Evolutionary conservation across 2,797 vertebrate species (phyloP).

Genomic region (Loriculus beryllinus): DNA sequence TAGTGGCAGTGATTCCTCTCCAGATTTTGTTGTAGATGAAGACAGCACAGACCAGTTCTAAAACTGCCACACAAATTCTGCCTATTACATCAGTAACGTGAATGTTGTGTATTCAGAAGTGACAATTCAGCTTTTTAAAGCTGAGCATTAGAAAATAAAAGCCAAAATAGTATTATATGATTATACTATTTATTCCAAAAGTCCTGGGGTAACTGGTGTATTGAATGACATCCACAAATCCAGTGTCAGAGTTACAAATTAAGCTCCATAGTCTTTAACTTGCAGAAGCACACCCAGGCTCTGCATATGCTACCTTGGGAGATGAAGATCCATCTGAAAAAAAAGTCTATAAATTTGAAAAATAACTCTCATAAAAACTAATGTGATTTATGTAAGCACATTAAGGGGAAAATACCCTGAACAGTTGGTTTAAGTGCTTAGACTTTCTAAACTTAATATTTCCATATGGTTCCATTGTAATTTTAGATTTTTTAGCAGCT

Average conservation of each 20-base stretch:
- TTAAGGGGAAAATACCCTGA: constrained; percentile 57
- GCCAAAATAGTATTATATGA: neutral
- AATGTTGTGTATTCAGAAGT: neutral
- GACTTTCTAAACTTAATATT: constrained; percentile 50
- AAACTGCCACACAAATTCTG: neutral
- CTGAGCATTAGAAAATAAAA: neutral
- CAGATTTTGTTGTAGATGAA: neutral
- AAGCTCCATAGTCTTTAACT: neutral
- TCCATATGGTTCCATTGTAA: constrained; percentile 52
- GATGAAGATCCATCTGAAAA: constrained; percentile 36
- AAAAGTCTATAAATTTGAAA: constrained; percentile 59
- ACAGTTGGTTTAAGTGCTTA: constrained; percentile 57
- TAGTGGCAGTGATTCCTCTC: neutral
- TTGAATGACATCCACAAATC: neutral
- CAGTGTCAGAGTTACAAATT: neutral
- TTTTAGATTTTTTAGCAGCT: constrained; percentile 44
- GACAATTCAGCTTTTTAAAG: neutral
- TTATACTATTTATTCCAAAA: neutral
- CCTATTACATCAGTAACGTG: neutral
- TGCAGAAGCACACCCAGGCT: neutral
- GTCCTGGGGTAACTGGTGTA: neutral
- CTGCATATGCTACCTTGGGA: constrained; percentile 21
- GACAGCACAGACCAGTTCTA: neutral
- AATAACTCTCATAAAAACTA: constrained; percentile 52
- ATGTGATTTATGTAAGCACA: constrained; percentile 61